These are phyloP conservation scores for Elmis aenea DNA, from an alignment of 2,888 invertebrate species.

Conservation along the genomic window DNA sequence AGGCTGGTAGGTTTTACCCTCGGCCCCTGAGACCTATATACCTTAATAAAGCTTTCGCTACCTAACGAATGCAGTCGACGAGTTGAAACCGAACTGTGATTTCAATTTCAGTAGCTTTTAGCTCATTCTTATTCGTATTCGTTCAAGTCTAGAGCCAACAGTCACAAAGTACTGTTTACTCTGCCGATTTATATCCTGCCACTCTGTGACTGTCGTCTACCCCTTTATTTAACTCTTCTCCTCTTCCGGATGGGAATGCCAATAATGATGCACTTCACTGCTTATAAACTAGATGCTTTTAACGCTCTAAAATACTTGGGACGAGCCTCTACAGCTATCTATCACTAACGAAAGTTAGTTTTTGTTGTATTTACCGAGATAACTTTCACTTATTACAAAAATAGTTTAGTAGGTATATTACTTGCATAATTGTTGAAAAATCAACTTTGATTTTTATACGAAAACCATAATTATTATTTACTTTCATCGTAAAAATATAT, in stretches of 20 bases:
- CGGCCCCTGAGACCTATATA: slow-evolving; percentile 15
- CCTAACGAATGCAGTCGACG: slow-evolving; percentile 17
- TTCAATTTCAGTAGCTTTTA: slow-evolving; percentile 33
- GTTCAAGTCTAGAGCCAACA: slow-evolving; percentile 30
- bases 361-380: too few relatives aligned
- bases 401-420: too few relatives aligned
- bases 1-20: slow-evolving; percentile 10
- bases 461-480: too few relatives aligned
- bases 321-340: too few relatives aligned
- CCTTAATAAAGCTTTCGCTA: slow-evolving; percentile 18
- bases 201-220: slow-evolving; percentile 29
- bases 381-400: too few relatives aligned
- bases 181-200: slow-evolving; percentile 37
- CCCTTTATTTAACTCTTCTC: slow-evolving; percentile 33
- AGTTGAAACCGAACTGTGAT: slow-evolving; percentile 26
- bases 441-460: too few relatives aligned
- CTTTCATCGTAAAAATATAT: too few relatives aligned
- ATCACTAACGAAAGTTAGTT: too few relatives aligned
- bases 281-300: slow-evolving; percentile 21
- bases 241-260: slow-evolving; percentile 27
- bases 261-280: slow-evolving; percentile 24
- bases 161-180: slow-evolving; percentile 37
- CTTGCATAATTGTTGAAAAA: too few relatives aligned
- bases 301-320: too few relatives aligned
- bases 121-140: slow-evolving; percentile 34